Evolutionary conservation across 2,888 invertebrate genomes (phyloP), one percentile per base, ranked within the genome.

Genomic region (Zygothrica quintamaculata): DNA sequence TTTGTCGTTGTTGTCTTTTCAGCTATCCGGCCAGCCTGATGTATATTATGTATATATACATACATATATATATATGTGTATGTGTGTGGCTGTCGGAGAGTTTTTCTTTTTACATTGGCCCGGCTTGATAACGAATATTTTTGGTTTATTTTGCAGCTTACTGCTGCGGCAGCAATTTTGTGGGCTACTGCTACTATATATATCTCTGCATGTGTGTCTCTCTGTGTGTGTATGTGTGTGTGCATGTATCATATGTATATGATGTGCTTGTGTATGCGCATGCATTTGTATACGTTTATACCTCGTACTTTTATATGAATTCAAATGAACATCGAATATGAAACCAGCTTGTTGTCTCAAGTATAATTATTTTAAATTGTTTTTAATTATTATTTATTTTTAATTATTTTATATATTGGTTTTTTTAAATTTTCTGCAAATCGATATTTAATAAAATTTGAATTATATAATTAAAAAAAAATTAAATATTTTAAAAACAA

Each of bases 91-190:
- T 53, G 50, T 37, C 34, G 26, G 34, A 26, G 65, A 65, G 43
- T 60, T 60, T 66, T 51, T 58, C 74, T 86, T 80, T 85, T 85
- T 86, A 76, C 86, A 86, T 80, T 86, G 80, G 80, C 78, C 72
- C 60, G 78, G 65, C 85, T 79, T 84, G 78, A 79, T 84, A 79
- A 79, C 80, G 80, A 86, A 80, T 80, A 86, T 86, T 80, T 80
- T 80, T 80, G 80, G 86, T 84, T 80, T 80, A 85, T 84, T 79
- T 80, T 77, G 80, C 84, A 80, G 80, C 86, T 80, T 84, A 80
- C 86, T 80, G 86, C 80, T 80, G 84, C 84, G 86, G 65, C 84
- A 80, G 86, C 80, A 80, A 71, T 84, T 86, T 86, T 74, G 62
- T 61, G 61, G 57, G 51, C 59, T 50, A 47, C 60, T 50, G 47